Percentiles rank a stretch among this genome's conserved stretches.
phyloP scores from a whole-genome alignment of 2,888 invertebrate genomes.

The Limnephilus marmoratus region DNA sequence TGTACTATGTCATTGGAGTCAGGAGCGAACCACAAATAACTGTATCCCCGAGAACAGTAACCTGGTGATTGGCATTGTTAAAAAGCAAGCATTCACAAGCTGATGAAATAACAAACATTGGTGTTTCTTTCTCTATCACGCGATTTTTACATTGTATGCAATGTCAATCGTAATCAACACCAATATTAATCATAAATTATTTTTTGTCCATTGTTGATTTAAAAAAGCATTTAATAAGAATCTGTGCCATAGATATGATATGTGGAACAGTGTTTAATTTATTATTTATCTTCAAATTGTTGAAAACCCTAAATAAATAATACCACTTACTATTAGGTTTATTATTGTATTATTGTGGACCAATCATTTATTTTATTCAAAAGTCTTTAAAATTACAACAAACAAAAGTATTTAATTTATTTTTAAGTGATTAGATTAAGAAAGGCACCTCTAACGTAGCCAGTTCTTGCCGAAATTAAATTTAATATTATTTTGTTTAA shows the following conservation, averaged over 20 bases:
- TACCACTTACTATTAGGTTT: neutral
- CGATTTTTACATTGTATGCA: neutral
- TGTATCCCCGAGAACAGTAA: neutral
- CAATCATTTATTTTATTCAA: neutral
- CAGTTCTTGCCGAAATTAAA: neutral
- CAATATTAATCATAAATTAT: no score
- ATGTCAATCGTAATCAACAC: neutral
- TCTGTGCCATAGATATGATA: neutral
- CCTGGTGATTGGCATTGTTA: neutral
- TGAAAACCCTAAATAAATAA: neutral
- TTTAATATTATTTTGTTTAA: neutral
- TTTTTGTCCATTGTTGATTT: no score
- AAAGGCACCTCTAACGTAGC: neutral
- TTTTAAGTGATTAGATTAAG: conserved; percentile 2
- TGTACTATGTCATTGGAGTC: neutral
- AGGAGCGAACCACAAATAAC: neutral
- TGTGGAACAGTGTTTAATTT: neutral
- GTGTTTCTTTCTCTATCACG: neutral
- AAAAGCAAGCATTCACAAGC: neutral
- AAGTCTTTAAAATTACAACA: neutral
- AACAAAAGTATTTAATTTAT: neutral
- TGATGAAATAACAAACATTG: neutral
- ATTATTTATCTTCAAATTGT: neutral
- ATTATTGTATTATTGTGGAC: neutral
- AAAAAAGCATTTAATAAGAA: neutral